Evolutionary conservation across 1,140 invertebrate species (phyloP).

Genomic region (Drosophila hydei): DNA sequence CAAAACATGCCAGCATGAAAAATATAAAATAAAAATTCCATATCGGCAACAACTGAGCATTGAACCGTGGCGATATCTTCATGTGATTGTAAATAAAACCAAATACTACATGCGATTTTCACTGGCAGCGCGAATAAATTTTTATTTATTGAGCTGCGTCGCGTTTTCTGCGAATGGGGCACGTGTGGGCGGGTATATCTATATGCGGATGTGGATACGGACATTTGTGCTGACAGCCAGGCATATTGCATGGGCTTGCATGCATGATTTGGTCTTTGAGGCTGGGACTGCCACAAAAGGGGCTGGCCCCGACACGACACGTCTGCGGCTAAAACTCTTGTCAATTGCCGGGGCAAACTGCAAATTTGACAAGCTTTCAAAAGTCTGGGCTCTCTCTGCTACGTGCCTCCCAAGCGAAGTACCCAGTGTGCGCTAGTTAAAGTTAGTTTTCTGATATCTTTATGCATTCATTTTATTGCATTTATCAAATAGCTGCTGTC

Average conservation of each 20-base stretch:
- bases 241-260: constrained; percentile 24
- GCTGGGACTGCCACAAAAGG: constrained; percentile 2
- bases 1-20: constrained; percentile 18
- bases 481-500: constrained; percentile 41
- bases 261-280: constrained; percentile 24
- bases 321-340: constrained; percentile 1
- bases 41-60: constrained; percentile 13
- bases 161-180: constrained; percentile 4
- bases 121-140: constrained; percentile 19
- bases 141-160: constrained; percentile 43
- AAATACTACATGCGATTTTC: constrained; percentile 36
- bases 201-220: constrained; percentile 8
- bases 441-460: not conserved
- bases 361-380: constrained; percentile 25
- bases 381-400: not conserved
- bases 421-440: not conserved
- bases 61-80: constrained; percentile 10
- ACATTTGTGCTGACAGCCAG: constrained; percentile 24
- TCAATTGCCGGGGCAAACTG: constrained; percentile 17
- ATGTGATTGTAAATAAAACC: constrained; percentile 40
- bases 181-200: constrained; percentile 13
- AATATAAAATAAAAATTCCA: constrained; percentile 35
- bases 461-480: not conserved
- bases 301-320: not conserved
- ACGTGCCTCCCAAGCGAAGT: not conserved